Conservation (phyloP, 2,888 invertebrate species). For the Ormia ochracea region DNA sequence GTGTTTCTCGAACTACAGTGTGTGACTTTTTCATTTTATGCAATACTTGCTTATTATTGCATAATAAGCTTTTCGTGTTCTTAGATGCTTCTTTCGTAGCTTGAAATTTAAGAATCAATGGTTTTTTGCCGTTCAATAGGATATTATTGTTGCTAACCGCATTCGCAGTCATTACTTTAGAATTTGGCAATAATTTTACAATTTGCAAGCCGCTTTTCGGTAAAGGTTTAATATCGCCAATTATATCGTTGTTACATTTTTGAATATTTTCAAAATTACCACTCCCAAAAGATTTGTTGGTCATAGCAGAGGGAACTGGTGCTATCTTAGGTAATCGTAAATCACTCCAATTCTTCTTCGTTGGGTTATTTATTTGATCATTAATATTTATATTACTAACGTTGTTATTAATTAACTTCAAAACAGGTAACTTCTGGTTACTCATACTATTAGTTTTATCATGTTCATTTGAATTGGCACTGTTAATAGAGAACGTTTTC, state of each 20-base stretch:
- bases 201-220: slow-evolving; percentile 49
- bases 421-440: slow-evolving; percentile 6
- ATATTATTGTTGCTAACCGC: background rate
- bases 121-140: background rate
- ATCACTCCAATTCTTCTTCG: slow-evolving; percentile 5
- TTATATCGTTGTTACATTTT: background rate
- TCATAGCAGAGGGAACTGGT: background rate
- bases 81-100: background rate
- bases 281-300: background rate
- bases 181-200: slow-evolving; percentile 50
- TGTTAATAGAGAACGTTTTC: slow-evolving; percentile 30
- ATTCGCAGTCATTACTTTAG: slow-evolving; percentile 13
- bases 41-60: background rate
- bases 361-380: background rate
- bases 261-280: background rate
- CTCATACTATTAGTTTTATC: slow-evolving; percentile 16
- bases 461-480: slow-evolving; percentile 8
- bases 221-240: slow-evolving; percentile 19
- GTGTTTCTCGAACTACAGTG: background rate
- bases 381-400: slow-evolving; percentile 4
- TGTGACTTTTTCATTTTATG: background rate
- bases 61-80: background rate
- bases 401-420: slow-evolving; percentile 35
- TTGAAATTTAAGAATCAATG: slow-evolving; percentile 3
- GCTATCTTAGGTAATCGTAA: slow-evolving; percentile 33